phyloP scores from a whole-genome alignment of 2,113 vertebrate species.

The Numida meleagris region DNA sequence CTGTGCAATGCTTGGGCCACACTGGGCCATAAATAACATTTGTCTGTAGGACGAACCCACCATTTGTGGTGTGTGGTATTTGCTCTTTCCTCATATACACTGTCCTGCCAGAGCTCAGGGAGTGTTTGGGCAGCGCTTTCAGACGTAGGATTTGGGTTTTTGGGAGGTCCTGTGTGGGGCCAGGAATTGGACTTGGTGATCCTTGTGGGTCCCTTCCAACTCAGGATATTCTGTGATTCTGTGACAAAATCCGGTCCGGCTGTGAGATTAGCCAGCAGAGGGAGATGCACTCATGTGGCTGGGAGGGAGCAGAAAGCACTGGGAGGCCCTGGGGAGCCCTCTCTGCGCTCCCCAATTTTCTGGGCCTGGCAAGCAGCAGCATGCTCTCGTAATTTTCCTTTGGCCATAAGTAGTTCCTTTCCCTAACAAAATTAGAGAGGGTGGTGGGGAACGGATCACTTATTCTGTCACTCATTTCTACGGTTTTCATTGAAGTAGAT shows the following conservation, averaged over 20 bases:
- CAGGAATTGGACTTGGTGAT: not conserved
- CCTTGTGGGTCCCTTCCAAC: not conserved
- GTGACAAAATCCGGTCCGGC: not conserved
- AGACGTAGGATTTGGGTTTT: not conserved
- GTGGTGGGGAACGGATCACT: not conserved
- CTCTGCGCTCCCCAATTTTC: not conserved
- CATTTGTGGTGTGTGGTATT: not conserved
- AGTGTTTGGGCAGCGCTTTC: not conserved
- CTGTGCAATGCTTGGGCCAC: not conserved
- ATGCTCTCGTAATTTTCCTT: not conserved
- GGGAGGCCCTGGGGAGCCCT: fast-evolving
- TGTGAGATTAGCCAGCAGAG: constrained; percentile 38
- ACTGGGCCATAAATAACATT: fast-evolving
- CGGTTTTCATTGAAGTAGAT: not conserved
- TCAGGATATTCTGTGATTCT: not conserved
- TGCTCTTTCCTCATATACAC: not conserved
- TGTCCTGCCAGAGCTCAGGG: not conserved
- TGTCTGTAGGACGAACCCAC: not conserved
- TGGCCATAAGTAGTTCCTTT: not conserved
- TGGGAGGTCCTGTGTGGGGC: not conserved
- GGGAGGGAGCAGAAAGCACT: not conserved
- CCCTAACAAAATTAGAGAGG: not conserved
- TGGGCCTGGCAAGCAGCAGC: not conserved
- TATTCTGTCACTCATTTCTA: not conserved
- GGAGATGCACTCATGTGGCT: constrained; percentile 3